Conservation (phyloP, 2,113 vertebrate species). For the Cavia aperea region DNA sequence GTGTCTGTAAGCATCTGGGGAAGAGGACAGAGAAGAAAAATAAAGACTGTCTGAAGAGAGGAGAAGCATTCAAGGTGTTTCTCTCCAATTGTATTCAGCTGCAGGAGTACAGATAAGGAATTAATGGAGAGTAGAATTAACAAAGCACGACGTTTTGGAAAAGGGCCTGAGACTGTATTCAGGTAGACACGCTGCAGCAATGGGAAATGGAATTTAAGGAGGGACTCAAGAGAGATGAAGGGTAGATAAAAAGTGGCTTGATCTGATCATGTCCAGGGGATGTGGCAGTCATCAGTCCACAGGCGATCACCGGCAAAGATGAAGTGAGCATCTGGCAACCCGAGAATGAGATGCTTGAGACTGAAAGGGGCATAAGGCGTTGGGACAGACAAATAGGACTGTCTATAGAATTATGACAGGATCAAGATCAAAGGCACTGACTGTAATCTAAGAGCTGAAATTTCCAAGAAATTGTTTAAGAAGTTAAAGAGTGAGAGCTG, state of each 20-base stretch:
- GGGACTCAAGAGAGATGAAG: background rate
- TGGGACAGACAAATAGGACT: background rate
- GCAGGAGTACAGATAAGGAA: background rate
- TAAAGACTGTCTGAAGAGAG: background rate
- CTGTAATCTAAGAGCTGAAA: background rate
- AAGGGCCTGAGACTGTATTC: background rate
- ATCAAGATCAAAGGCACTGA: background rate
- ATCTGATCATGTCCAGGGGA: background rate
- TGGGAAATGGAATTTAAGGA: background rate
- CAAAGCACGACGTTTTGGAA: background rate
- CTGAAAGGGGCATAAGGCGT: background rate
- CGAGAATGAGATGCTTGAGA: background rate
- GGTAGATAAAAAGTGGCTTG: background rate
- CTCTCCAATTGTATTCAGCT: background rate
- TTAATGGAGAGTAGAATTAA: background rate
- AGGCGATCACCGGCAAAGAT: background rate
- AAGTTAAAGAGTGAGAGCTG: background rate
- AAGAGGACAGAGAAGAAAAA: background rate
- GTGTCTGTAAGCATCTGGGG: background rate
- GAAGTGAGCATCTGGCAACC: background rate
- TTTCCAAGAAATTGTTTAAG: constrained; percentile 9
- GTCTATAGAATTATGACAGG: background rate
- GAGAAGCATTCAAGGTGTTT: background rate
- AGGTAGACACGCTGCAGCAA: background rate
- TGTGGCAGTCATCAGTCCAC: background rate